Evolutionary conservation across 2,113 vertebrate genomes (phyloP).

Genomic region (Maccullochella peelii): DNA sequence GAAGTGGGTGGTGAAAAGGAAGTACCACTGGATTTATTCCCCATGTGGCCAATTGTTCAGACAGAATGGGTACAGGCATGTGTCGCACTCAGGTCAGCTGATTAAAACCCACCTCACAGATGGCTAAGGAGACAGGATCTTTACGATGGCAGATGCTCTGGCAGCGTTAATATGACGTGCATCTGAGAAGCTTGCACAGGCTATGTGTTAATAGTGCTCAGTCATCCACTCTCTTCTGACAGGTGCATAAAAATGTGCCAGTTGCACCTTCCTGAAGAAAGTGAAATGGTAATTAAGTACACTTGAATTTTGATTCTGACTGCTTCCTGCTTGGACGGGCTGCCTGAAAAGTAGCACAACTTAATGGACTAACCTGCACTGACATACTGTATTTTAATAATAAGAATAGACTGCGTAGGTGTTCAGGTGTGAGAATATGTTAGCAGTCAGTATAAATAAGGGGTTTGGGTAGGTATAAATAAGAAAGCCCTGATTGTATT

Average conservation of each 20-base stretch:
- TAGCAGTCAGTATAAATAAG: background rate
- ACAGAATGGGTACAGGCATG: slow-evolving; percentile 22
- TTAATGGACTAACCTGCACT: background rate
- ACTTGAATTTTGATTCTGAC: background rate
- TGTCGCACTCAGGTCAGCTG: slow-evolving; percentile 37
- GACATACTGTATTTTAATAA: background rate
- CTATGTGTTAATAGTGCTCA: background rate
- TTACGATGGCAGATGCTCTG: slow-evolving; percentile 52
- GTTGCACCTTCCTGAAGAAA: background rate
- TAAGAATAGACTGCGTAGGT: background rate
- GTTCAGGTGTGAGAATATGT: background rate
- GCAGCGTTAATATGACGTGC: background rate
- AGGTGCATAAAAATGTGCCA: background rate
- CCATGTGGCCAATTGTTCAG: slow-evolving; percentile 4
- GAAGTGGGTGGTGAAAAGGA: background rate
- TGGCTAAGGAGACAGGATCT: slow-evolving; percentile 44
- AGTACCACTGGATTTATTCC: background rate
- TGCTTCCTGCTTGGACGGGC: background rate
- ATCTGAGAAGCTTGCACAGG: slow-evolving; percentile 6
- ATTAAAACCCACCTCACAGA: slow-evolving; percentile 64
- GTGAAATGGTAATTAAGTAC: slow-evolving; percentile 6
- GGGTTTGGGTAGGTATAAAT: background rate
- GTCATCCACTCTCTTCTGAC: slow-evolving; percentile 3
- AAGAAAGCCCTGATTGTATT: background rate
- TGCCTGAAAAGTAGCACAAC: background rate